Conservation (phyloP, 2,888 invertebrate species). For the Cylindroiulus punctatus region DNA sequence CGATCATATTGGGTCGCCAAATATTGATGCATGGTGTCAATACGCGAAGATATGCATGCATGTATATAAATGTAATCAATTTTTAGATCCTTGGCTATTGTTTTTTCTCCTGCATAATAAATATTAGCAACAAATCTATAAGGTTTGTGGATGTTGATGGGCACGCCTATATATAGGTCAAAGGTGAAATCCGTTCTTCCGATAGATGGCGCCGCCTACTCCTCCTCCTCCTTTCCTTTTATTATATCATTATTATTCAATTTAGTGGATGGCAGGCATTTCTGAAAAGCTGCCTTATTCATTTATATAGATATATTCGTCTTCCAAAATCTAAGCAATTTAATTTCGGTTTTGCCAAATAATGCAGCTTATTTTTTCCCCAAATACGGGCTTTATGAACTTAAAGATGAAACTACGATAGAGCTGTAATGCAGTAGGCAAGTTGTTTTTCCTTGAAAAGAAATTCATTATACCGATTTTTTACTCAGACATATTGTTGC, state of each 20-base stretch:
- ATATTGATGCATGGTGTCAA: no score
- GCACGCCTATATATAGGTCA: no score
- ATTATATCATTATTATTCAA: conserved; percentile 28
- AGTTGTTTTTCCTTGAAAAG: neutral
- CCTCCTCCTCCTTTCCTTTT: neutral
- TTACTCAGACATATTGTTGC: neutral
- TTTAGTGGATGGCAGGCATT: conserved; percentile 34
- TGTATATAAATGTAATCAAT: no score
- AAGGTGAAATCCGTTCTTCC: neutral
- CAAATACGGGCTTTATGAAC: neutral
- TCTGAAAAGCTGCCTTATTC: neutral
- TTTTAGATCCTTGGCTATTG: no score
- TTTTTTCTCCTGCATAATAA: no score
- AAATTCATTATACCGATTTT: neutral
- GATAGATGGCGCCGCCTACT: neutral
- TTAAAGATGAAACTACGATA: conserved; percentile 3
- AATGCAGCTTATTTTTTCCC: conserved; percentile 20
- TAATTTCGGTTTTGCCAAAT: conserved; percentile 34
- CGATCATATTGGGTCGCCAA: no score
- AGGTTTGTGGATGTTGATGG: no score
- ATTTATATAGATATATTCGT: neutral
- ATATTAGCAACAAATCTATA: no score
- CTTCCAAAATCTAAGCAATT: conserved; percentile 31
- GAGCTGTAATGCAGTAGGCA: neutral
- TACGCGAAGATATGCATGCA: no score